Base-by-base conservation (phyloP, 2,888 invertebrate species). In the Gymnocheta viridis region DNA sequence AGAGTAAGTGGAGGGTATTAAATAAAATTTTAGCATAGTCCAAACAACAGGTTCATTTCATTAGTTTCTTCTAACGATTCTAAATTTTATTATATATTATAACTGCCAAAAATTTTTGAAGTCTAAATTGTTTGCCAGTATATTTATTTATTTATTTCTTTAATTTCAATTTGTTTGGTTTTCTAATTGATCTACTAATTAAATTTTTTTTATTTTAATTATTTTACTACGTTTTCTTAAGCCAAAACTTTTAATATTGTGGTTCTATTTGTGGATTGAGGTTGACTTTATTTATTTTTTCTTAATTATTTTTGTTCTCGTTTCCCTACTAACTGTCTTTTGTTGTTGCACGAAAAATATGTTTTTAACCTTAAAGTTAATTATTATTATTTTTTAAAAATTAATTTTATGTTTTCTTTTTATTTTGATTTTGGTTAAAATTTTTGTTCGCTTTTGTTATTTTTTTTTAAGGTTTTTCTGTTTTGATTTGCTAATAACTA, bases 251-350 rank as follows among this genome's bases (percentile, higher is more conserved):
- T 62, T 67, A 67, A 35, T 19, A 17, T 74, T 80, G 35, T 35
- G 56, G 47, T 35, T 56, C 22, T 38, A 38, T 24, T 58, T 64
- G 19, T 27, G 44, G 12, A 38, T 47, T 72, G 72, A 66, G 51
- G 72, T 72, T 72, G 32, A 49, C 0, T 56, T 66, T 38, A 38
- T 38, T 60, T 56, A 22, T 51, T 27, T 66, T 41, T n/a, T n/a
- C 62, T 44, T 32, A 17, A 27, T 32, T 58, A 54, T 66, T 19
- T 29, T 35, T 72, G 6, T 60, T 58, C 17, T 70, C 51, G 38
- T 72, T 79, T 82, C 85, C 82, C 85, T 85, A 81, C 60, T 12
- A 80, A 77, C 84, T 81, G 84, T 84, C 80, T 72, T 54, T 60
- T 29, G 62, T 6, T 54, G 12, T 56, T 44, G 44, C 70, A 72